These are phyloP conservation scores for Pediacus dermestoides DNA, from an alignment of 2,888 invertebrate genomes.

Conservation along the genomic window DNA sequence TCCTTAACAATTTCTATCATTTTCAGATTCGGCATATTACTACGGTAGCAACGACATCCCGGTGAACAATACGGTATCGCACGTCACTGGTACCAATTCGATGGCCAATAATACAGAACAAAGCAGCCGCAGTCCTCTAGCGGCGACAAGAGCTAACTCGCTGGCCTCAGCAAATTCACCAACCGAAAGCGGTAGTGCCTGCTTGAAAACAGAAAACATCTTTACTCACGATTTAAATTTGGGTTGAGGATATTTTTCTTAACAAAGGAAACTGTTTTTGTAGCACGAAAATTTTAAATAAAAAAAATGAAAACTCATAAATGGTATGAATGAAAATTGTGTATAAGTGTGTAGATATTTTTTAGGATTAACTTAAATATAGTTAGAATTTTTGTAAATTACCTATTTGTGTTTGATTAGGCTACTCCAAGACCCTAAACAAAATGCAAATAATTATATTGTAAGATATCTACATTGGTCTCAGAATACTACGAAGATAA, in stretches of 20 bases:
- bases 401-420: constrained; percentile 16
- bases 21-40: constrained; percentile 63
- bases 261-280: constrained; percentile 9
- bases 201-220: constrained; percentile 59
- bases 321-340: constrained; percentile 21
- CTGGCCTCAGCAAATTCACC: constrained; percentile 68
- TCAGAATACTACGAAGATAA: constrained; percentile 45
- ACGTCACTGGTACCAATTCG: constrained; percentile 8
- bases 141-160: constrained; percentile 68
- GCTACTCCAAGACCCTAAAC: constrained; percentile 16
- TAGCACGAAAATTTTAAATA: constrained; percentile 2
- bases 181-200: constrained; percentile 63
- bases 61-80: constrained; percentile 31
- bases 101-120: constrained; percentile 48
- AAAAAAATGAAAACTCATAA: constrained; percentile 1
- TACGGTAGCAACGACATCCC: constrained; percentile 54
- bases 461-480: constrained; percentile 39
- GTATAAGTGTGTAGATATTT: constrained; percentile 34
- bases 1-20: too few relatives aligned
- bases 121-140: constrained; percentile 65
- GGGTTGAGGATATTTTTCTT: constrained; percentile 22
- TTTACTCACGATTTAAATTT: constrained; percentile 46
- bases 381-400: constrained; percentile 26
- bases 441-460: constrained; percentile 23
- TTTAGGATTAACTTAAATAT: constrained; percentile 22